Percentiles rank a stretch among this genome's conserved stretches.
phyloP scores from a whole-genome alignment of 2,888 invertebrate species.

The Vannuccia rotundouncinata region DNA sequence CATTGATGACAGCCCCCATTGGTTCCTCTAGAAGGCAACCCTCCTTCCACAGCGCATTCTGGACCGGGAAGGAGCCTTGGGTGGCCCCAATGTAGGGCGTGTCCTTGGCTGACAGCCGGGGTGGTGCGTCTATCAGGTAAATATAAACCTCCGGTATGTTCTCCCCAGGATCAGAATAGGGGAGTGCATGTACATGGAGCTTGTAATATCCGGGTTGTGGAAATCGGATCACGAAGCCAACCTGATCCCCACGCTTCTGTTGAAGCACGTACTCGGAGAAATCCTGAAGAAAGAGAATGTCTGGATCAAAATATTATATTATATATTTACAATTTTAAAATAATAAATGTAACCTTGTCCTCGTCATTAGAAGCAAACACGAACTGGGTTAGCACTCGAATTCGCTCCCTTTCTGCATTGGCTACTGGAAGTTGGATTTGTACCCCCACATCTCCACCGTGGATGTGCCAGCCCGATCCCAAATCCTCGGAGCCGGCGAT shows the following conservation, averaged over 20 bases:
- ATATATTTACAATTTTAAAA: background rate
- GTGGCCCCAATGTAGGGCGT: background rate
- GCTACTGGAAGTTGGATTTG: background rate
- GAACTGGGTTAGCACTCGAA: background rate
- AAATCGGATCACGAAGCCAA: constrained; percentile 8
- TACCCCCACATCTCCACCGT: background rate
- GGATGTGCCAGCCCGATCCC: background rate
- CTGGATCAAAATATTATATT: background rate
- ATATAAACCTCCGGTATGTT: constrained; percentile 29
- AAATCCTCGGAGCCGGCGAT: background rate
- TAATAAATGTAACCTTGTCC: background rate
- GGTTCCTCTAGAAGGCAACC: constrained; percentile 13
- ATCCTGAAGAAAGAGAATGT: background rate
- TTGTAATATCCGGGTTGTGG: constrained; percentile 33
- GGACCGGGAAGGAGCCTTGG: constrained; percentile 6
- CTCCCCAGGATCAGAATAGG: constrained; percentile 29
- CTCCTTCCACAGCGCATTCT: constrained; percentile 25
- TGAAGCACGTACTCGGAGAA: constrained; percentile 29
- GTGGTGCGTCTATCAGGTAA: constrained; percentile 33
- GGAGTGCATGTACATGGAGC: constrained; percentile 29
- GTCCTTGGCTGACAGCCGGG: constrained; percentile 6
- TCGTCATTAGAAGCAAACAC: background rate
- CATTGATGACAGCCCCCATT: constrained; percentile 8
- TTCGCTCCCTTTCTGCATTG: constrained; percentile 5
- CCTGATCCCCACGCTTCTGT: constrained; percentile 5